Evolutionary conservation across 2,888 invertebrate genomes (phyloP), one percentile per base, ranked within the genome.

Genomic region (Ophion ventricosus): DNA sequence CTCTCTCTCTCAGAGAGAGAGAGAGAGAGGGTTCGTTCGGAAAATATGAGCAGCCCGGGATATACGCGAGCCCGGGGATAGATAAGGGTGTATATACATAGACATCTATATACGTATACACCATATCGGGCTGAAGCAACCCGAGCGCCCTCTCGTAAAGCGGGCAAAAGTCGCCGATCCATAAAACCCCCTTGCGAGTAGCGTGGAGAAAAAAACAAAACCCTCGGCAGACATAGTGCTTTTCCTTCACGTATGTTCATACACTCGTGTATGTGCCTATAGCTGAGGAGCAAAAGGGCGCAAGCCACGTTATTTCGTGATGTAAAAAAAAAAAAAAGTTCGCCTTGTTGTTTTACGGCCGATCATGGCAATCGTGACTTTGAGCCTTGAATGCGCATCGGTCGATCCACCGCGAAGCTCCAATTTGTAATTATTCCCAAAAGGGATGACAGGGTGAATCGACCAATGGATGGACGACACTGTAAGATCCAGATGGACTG

Each of bases 121-220:
- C 59, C 64, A 69, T 40, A 59, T 79, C 64, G 74, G 75, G 83
- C 77, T 64, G 82, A 84, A 78, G 83, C 80, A 76, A 80, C 80
- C 54, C 66, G 64, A 80, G 67, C 67, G 67, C 67, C 49, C 77
- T 80, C 84, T 85, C 88, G 85, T 86, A 88, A 88, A 87, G 84
- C 84, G 81, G 78, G 85, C 85, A 81, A 83, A 88, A 89, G 87
- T 87, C 87, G 85, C 84, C 86, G 87, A 89, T 88, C 88, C 86
- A 88, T 88, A 87, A 86, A 85, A 85, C 83, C 83, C 75, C 75
- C 73, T 67, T 74, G 80, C 67, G 73, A 78, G 49, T 81, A 67
- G 81, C 64, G 77, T 85, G 49, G 14, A 49, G 17, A 49, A 49
- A 80, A 81, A 79, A 81, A 74, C 56, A 49, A 80, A 81, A 79